These are phyloP conservation scores for Synanceia verrucosa DNA, from an alignment of 2,797 vertebrate species.

Conservation along the genomic window DNA sequence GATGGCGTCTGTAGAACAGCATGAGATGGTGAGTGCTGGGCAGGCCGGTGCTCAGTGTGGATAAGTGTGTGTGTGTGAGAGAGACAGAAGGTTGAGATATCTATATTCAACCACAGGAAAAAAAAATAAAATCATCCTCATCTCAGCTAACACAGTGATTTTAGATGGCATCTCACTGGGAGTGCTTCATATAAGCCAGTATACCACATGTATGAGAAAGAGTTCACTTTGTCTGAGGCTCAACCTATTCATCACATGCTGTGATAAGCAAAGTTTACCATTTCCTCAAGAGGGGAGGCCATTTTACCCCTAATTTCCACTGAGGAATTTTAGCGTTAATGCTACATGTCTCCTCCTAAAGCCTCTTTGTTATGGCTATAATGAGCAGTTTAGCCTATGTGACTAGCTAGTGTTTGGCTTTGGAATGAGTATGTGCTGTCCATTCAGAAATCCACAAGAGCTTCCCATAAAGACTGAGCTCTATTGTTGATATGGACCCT, in stretches of 20 bases:
- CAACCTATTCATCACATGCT: constrained; percentile 61
- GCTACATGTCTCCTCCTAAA: constrained; percentile 70
- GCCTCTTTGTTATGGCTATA: constrained; percentile 80
- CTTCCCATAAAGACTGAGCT: constrained; percentile 64
- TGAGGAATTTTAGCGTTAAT: constrained; percentile 68
- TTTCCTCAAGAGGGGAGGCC: constrained; percentile 65
- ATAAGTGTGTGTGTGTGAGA: constrained; percentile 17
- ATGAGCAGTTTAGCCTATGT: constrained; percentile 67
- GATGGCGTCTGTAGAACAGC: constrained; percentile 69
- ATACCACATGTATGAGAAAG: constrained; percentile 31
- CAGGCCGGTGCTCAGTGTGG: constrained; percentile 29
- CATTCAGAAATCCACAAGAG: constrained; percentile 69
- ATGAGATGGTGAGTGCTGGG: constrained; percentile 38
- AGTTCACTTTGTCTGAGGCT: constrained; percentile 48
- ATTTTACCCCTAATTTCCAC: constrained; percentile 63
- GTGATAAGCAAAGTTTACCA: constrained; percentile 72
- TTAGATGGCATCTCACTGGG: constrained; percentile 35
- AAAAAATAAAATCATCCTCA: constrained; percentile 20
- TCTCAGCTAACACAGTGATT: constrained; percentile 29
- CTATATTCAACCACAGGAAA: constrained; percentile 37
- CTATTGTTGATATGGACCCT: constrained; percentile 66
- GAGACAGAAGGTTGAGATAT: constrained; percentile 35
- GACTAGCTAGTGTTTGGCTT: constrained; percentile 80
- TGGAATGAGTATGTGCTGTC: constrained; percentile 56
- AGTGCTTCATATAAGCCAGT: constrained; percentile 2